These are phyloP conservation scores for Megalonaias nervosa DNA, from an alignment of 1,140 invertebrate genomes.

Conservation along the genomic window DNA sequence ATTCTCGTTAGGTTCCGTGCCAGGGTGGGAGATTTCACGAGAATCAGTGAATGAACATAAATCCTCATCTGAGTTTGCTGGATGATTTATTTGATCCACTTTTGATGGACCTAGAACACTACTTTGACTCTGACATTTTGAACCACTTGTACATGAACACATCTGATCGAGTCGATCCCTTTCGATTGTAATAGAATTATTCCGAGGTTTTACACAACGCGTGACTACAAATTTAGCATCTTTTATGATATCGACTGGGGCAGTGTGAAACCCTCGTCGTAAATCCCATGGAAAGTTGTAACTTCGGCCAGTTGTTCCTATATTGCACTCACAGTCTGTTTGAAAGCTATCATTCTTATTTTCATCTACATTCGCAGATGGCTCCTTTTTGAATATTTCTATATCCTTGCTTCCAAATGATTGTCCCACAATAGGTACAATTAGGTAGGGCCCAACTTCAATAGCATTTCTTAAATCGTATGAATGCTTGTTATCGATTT, in stretches of 20 bases:
- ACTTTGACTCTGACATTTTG: neutral
- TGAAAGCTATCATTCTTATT: conserved; percentile 1
- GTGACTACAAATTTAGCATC: conserved; percentile 31
- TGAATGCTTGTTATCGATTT: neutral
- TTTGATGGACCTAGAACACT: no score
- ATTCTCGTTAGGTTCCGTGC: conserved; percentile 31
- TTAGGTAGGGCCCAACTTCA: conserved; percentile 37
- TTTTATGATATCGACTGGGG: neutral
- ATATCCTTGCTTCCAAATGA: conserved; percentile 15
- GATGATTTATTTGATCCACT: no score
- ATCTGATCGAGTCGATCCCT: conserved; percentile 4
- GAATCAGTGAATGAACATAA: no score
- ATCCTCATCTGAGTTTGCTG: no score
- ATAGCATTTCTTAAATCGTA: conserved; percentile 34
- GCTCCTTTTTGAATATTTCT: conserved; percentile 26
- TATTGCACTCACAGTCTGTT: conserved; percentile 21
- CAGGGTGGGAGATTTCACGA: neutral
- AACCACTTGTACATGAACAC: conserved; percentile 32
- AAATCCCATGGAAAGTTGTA: conserved; percentile 19
- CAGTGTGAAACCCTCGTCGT: neutral
- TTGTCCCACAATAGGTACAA: conserved; percentile 27
- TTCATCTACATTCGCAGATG: neutral
- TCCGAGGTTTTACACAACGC: conserved; percentile 27
- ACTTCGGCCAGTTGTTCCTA: neutral
- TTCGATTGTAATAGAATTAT: neutral